These are phyloP conservation scores for Tetramorium alpestre DNA, from an alignment of 1,140 invertebrate genomes.

Conservation along the genomic window DNA sequence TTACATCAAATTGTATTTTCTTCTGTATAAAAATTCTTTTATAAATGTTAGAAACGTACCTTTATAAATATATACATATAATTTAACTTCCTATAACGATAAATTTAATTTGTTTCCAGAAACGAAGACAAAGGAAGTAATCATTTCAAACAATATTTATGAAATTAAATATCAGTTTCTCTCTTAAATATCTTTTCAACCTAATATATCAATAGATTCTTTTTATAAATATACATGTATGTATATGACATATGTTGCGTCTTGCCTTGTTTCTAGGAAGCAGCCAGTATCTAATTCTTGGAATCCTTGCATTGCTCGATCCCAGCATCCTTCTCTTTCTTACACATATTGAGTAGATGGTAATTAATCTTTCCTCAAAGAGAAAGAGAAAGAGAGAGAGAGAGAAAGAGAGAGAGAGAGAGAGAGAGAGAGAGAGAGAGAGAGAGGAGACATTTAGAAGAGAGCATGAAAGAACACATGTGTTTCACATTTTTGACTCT, in stretches of 20 bases:
- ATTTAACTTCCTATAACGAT: neutral
- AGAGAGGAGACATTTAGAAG: neutral
- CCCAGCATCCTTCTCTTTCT: neutral
- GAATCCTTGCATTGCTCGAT: neutral
- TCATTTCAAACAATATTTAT: neutral
- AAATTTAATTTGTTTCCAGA: neutral
- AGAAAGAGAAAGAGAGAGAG: neutral
- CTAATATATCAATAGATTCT: neutral
- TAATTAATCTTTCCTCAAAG: slow-evolving; percentile 57
- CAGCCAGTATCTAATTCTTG: slow-evolving; percentile 25
- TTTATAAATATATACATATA: neutral
- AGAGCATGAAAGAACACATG: slow-evolving; percentile 13
- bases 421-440: neutral
- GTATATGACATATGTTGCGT: neutral
- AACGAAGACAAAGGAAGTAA: neutral
- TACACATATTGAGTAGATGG: slow-evolving; percentile 14
- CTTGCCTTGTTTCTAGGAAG: slow-evolving; percentile 21
- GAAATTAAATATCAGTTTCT: neutral
- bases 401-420: no score
- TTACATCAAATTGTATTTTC: neutral
- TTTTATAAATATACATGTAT: neutral
- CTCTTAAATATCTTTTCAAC: neutral
- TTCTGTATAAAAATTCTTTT: neutral
- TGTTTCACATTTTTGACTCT: slow-evolving; percentile 34
- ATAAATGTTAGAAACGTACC: neutral